Conservation (phyloP, 2,113 vertebrate genomes). For the Vimba vimba region DNA sequence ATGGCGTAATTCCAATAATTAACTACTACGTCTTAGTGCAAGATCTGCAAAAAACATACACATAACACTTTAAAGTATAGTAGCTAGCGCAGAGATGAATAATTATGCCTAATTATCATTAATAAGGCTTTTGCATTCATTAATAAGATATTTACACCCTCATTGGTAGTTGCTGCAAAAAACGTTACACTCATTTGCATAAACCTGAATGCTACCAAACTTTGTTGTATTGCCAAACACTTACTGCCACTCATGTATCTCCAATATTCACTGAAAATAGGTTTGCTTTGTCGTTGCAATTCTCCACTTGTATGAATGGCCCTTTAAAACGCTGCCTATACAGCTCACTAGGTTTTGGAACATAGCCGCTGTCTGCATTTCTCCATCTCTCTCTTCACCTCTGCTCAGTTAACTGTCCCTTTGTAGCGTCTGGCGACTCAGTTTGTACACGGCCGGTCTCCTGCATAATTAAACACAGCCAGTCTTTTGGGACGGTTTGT, state of each 20-base stretch:
- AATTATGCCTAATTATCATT: too few relatives aligned
- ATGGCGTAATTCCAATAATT: too few relatives aligned
- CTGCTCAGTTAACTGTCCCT: conserved; percentile 25
- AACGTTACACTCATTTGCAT: not conserved
- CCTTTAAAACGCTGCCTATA: not conserved
- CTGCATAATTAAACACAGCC: conserved; percentile 46
- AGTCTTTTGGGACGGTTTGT: not conserved
- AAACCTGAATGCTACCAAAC: not conserved
- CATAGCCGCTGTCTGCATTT: not conserved
- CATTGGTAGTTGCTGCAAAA: not conserved
- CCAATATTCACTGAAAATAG: not conserved
- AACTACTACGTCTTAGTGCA: too few relatives aligned
- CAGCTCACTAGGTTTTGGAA: not conserved
- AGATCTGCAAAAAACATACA: too few relatives aligned
- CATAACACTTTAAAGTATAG: too few relatives aligned
- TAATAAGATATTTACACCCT: too few relatives aligned
- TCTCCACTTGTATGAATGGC: not conserved
- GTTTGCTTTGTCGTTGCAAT: not conserved
- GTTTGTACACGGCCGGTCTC: conserved; percentile 40
- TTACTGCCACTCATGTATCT: not conserved
- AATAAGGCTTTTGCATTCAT: too few relatives aligned
- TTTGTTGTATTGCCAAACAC: not conserved
- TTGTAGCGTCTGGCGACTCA: conserved; percentile 21
- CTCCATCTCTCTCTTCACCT: not conserved
- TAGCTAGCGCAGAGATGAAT: too few relatives aligned